A percentile compares a stretch with the other conserved stretches of the same genome.
Evolutionary conservation across 2,797 vertebrate genomes (phyloP).

Genomic region (Chelidonichthys spinosus): DNA sequence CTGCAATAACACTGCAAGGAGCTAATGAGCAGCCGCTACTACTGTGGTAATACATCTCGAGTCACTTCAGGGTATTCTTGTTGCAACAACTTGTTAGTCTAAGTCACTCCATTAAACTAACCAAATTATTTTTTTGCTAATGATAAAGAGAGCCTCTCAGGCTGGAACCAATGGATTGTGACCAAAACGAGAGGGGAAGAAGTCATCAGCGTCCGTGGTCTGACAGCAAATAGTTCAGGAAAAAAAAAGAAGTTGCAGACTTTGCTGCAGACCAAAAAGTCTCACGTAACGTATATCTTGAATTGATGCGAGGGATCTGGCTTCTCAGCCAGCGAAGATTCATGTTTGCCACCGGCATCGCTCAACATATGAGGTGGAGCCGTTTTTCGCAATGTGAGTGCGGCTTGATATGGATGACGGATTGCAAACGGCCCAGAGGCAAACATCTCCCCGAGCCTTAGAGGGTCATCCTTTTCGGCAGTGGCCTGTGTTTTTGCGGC

Average conservation of each 20-base stretch:
- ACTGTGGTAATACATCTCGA: slow-evolving; percentile 75
- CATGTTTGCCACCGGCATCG: slow-evolving; percentile 70
- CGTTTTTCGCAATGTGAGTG: slow-evolving; percentile 58
- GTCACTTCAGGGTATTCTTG: slow-evolving; percentile 81
- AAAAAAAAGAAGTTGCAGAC: slow-evolving; percentile 41
- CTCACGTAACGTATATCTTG: slow-evolving; percentile 26
- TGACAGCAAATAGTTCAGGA: slow-evolving; percentile 53
- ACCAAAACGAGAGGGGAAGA: slow-evolving; percentile 60
- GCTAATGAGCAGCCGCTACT: slow-evolving; percentile 79
- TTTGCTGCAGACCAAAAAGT: slow-evolving; percentile 30
- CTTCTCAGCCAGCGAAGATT: slow-evolving; percentile 51
- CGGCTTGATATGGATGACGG: slow-evolving; percentile 71
- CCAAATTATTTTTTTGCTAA: slow-evolving; percentile 79
- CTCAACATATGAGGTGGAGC: slow-evolving; percentile 63
- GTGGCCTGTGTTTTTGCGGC: slow-evolving; percentile 58
- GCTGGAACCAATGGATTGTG: slow-evolving; percentile 72
- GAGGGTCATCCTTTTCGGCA: slow-evolving; percentile 57
- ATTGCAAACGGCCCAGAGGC: slow-evolving; percentile 56
- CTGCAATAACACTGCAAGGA: slow-evolving; percentile 79
- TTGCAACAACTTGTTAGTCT: slow-evolving; percentile 83
- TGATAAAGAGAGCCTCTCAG: slow-evolving; percentile 68
- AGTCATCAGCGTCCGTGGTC: slow-evolving; percentile 43
- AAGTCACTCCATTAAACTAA: slow-evolving; percentile 83
- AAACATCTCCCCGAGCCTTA: slow-evolving; percentile 53
- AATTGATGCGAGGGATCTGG: slow-evolving; percentile 50